Evolutionary conservation across 1,140 invertebrate species (phyloP), one percentile per base, ranked within the genome.

Genomic region (Drosophila subobscura): DNA sequence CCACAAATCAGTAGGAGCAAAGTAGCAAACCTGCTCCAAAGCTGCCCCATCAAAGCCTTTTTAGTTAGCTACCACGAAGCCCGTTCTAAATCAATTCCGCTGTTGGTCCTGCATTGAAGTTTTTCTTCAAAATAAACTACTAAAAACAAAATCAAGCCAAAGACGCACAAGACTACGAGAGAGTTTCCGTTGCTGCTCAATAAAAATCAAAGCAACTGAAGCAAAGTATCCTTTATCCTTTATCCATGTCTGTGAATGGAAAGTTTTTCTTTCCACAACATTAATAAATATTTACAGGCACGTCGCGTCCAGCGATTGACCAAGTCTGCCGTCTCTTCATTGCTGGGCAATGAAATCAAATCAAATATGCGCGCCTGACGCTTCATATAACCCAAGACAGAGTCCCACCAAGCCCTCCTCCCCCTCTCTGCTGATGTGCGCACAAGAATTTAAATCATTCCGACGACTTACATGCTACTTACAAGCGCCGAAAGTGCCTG

Each of bases 201-300:
- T 86, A 80, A 86, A 85, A 86, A 86, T 86, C 81, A 86, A 68
- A 81, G 78, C 59, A 52, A 71, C 77, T 53, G 14, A 37, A 37
- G 22, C 22, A 40, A 40, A 44, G 29, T 63, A 65, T 72, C 76
- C 29, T 33, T 4, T 10, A 37, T 37, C 8, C 33, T 37, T 37
- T 12, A 37, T 37, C 3, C 33, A 12, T 37, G 10, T 37, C 7
- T 8, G 29, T 37, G 25, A 81, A 70, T 57, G 58, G 64, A 56
- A 78, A 81, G 57, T 37, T 37, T 72, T 86, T 42, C 70, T 37
- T 75, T 86, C 44, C 70, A 64, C 70, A 63, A 59, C 73, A 88
- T 88, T 88, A 88, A 86, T 86, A 88, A 86, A 86, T 86, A 86
- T 86, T 86, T 86, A 88, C 83, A 86, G 71, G 78, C 83, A 88